Percentiles rank a stretch among this genome's conserved stretches.
These are phyloP conservation scores for Brachionus manjavacas DNA, from an alignment of 1,140 invertebrate species.

Conservation along the genomic window DNA sequence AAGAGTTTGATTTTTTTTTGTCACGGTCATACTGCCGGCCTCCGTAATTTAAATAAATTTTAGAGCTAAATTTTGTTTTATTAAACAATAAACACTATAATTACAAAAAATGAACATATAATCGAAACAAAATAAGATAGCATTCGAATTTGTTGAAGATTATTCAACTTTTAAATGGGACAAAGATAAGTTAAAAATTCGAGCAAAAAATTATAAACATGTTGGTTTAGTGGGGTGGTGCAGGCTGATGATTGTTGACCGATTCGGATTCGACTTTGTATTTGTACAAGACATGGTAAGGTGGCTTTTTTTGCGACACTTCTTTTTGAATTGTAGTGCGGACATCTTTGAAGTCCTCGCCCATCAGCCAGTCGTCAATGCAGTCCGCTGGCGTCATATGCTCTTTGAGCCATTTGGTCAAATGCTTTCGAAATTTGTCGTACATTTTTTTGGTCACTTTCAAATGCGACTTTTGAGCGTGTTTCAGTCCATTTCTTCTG, in stretches of 20 bases:
- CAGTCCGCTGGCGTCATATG: neutral
- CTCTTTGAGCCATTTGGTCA: slow-evolving; percentile 36
- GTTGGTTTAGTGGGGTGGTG: neutral
- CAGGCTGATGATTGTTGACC: neutral
- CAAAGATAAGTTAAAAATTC: neutral
- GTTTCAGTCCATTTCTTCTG: slow-evolving; percentile 25
- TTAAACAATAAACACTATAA: slow-evolving; percentile 1
- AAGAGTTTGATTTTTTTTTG: neutral
- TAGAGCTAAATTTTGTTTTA: neutral
- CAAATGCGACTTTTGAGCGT: neutral
- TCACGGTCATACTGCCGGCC: neutral
- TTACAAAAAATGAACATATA: slow-evolving; percentile 1
- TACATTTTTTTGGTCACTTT: slow-evolving; percentile 36
- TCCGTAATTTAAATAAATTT: neutral
- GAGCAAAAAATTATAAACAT: neutral
- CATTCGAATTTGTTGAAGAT: neutral
- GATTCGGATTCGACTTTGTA: slow-evolving; percentile 1
- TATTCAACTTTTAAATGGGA: neutral
- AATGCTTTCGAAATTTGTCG: slow-evolving; percentile 13
- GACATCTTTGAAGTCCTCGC: neutral
- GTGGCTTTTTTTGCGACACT: neutral
- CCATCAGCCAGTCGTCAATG: slow-evolving; percentile 27
- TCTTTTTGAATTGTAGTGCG: neutral
- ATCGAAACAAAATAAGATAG: neutral
- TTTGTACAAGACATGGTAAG: slow-evolving; percentile 10